These are phyloP conservation scores for Chaetogeoica ovagalla DNA, from an alignment of 2,888 invertebrate species.

Conservation along the genomic window DNA sequence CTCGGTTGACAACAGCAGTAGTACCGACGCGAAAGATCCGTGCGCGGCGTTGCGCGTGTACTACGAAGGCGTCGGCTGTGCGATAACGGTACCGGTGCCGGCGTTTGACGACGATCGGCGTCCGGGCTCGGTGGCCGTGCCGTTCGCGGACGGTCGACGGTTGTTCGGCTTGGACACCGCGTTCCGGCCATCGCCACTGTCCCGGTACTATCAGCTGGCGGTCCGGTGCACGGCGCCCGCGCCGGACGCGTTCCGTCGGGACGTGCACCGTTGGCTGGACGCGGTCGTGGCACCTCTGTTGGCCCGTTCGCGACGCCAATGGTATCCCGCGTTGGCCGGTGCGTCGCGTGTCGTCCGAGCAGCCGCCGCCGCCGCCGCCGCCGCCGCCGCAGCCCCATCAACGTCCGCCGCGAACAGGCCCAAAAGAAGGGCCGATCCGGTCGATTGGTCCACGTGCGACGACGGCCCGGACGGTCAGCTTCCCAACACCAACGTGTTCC, in stretches of 20 bases:
- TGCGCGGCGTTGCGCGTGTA: neutral
- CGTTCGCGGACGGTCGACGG: conserved; percentile 16
- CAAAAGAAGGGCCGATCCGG: neutral
- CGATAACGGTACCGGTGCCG: neutral
- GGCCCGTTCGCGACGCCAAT: neutral
- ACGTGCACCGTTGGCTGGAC: conserved; percentile 21
- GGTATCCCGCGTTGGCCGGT: conserved; percentile 34
- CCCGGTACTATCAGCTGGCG: conserved; percentile 25
- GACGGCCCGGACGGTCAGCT: neutral
- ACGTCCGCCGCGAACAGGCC: neutral
- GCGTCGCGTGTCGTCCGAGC: conserved; percentile 1
- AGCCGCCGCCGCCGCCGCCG: neutral
- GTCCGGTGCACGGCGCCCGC: neutral
- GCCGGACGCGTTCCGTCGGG: neutral
- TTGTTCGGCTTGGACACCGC: conserved; percentile 3
- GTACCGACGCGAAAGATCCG: neutral
- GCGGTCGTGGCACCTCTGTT: neutral
- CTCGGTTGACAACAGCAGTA: neutral
- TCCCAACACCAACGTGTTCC: conserved; percentile 4
- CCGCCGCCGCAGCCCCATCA: too few relatives aligned
- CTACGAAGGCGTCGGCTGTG: neutral
- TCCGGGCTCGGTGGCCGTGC: conserved; percentile 23
- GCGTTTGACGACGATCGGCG: conserved; percentile 14
- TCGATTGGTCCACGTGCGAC: neutral
- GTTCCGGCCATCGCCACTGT: neutral